Percentiles rank a stretch among this genome's conserved stretches.
phyloP scores from a whole-genome alignment of 2,113 vertebrate genomes.

The Petromus typicus region DNA sequence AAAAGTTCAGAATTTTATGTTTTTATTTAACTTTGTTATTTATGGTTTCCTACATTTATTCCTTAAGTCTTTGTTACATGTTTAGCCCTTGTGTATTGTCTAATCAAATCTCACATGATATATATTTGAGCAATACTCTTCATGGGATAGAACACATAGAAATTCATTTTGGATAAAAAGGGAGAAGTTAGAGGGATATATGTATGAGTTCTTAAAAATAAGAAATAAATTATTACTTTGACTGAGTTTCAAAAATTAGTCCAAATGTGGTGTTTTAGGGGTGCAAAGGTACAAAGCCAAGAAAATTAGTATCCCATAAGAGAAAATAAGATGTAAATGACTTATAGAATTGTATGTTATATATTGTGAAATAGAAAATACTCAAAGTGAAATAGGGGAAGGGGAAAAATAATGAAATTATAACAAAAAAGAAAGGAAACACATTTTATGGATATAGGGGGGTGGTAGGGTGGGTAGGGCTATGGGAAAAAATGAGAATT shows the following conservation, averaged over 20 bases:
- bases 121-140: background rate
- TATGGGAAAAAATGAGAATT: too few species aligned
- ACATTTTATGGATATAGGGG: too few species aligned
- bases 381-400: too few species aligned
- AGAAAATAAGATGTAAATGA: too few species aligned
- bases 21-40: background rate
- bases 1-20: background rate
- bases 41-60: background rate
- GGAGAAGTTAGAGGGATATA: background rate
- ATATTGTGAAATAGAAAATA: too few species aligned
- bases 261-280: background rate
- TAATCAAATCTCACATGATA: background rate
- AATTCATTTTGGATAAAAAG: background rate
- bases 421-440: too few species aligned
- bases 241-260: background rate
- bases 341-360: too few species aligned
- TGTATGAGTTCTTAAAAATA: background rate
- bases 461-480: too few species aligned
- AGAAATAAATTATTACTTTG: background rate
- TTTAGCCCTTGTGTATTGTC: background rate
- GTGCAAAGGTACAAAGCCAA: background rate
- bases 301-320: background rate
- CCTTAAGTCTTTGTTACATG: background rate
- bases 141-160: background rate
- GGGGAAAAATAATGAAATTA: too few species aligned